Evolutionary conservation across 2,888 invertebrate species (phyloP).

Genomic region (Scaptodrosophila latifasciaeformis): DNA sequence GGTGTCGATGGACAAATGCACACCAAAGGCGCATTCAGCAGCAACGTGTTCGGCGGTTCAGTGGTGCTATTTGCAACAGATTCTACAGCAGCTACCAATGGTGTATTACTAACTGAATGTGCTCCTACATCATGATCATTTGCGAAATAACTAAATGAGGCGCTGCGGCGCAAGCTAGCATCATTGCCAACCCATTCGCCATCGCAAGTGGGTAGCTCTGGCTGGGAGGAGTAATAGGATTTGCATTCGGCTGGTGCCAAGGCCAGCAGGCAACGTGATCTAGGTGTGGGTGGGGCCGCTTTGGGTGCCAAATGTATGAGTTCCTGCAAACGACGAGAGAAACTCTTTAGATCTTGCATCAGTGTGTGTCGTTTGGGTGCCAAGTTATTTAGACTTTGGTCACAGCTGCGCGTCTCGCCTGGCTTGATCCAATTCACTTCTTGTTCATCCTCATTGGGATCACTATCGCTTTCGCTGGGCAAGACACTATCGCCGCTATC

Average conservation of each 20-base stretch:
- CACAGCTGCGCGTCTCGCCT: constrained; percentile 61
- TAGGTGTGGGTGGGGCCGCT: background rate
- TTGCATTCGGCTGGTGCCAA: constrained; percentile 39
- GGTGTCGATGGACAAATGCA: constrained; percentile 71
- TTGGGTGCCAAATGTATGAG: constrained; percentile 42
- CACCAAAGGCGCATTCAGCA: constrained; percentile 58
- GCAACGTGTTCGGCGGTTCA: constrained; percentile 35
- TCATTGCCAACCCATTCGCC: constrained; percentile 32
- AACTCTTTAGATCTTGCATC: constrained; percentile 64
- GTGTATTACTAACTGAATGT: too few species aligned
- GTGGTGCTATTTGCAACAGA: background rate
- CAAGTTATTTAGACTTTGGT: constrained; percentile 61
- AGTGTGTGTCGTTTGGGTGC: constrained; percentile 55
- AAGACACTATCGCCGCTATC: constrained; percentile 7
- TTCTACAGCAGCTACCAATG: constrained; percentile 14
- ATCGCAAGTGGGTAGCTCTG: constrained; percentile 55
- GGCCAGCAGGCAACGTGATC: constrained; percentile 3
- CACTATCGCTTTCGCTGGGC: constrained; percentile 18
- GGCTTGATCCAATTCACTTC: constrained; percentile 73
- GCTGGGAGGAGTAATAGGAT: constrained; percentile 68
- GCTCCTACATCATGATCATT: constrained; percentile 14
- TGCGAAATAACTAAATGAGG: constrained; percentile 31
- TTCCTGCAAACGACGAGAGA: constrained; percentile 59
- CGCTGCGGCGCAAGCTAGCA: constrained; percentile 28
- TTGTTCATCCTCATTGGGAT: constrained; percentile 39